These are phyloP conservation scores for Aphelocoma californica DNA, from an alignment of 2,797 vertebrate species.

Conservation along the genomic window DNA sequence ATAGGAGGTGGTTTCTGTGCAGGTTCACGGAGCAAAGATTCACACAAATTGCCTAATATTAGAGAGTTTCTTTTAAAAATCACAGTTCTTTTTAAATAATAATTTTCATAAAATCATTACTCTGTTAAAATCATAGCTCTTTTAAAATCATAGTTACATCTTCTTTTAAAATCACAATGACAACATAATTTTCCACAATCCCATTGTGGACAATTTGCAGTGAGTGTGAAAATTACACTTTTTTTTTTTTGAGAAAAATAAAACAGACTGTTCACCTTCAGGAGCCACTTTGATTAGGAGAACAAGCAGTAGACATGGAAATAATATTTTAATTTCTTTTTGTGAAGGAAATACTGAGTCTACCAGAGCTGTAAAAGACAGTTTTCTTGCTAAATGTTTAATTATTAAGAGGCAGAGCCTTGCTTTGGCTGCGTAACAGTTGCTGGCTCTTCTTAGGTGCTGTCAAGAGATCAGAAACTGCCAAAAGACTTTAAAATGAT, in stretches of 20 bases:
- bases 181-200: neutral
- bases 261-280: neutral
- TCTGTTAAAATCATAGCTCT: no score
- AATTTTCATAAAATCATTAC: neutral
- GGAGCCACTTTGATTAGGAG: neutral
- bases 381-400: neutral
- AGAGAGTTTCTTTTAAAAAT: neutral
- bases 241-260: neutral
- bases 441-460: neutral
- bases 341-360: neutral
- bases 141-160: neutral
- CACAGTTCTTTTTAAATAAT: fast-evolving
- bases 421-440: neutral
- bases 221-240: neutral
- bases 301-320: neutral
- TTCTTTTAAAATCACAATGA: neutral
- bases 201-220: neutral
- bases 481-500: neutral
- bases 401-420: neutral
- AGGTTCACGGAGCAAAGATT: neutral
- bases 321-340: neutral
- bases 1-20: neutral
- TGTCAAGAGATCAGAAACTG: neutral
- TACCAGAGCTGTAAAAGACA: neutral
- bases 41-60: neutral